Percentiles rank a stretch among this genome's conserved stretches.
Evolutionary conservation across 1,140 invertebrate species (phyloP).

Genomic region (Bilobella aurantiaca): DNA sequence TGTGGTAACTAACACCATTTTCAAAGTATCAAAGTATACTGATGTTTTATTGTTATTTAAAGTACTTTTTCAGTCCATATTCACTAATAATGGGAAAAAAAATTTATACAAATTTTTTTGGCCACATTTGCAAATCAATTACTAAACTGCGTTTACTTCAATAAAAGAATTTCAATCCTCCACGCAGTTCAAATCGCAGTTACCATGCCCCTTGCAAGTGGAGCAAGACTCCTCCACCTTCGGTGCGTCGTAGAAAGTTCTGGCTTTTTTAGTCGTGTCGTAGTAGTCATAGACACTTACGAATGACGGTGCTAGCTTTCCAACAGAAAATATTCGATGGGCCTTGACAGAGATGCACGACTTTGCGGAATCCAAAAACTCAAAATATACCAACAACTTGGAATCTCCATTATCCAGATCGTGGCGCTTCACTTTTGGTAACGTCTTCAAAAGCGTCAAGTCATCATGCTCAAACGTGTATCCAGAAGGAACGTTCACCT

Average conservation of each 20-base stretch:
- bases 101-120: too few relatives aligned
- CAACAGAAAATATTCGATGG: slow-evolving; percentile 68
- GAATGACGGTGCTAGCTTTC: slow-evolving; percentile 67
- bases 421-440: slow-evolving; percentile 60
- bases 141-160: too few relatives aligned
- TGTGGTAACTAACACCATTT: too few relatives aligned
- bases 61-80: too few relatives aligned
- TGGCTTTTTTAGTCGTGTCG: slow-evolving; percentile 57
- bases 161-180: background rate
- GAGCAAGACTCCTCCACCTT: slow-evolving; percentile 38
- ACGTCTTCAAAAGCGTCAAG: slow-evolving; percentile 56
- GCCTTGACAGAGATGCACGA: slow-evolving; percentile 49
- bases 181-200: background rate
- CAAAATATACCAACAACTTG: slow-evolving; percentile 72
- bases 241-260: slow-evolving; percentile 60
- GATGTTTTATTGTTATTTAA: too few relatives aligned
- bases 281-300: slow-evolving; percentile 85
- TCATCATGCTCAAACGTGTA: slow-evolving; percentile 67
- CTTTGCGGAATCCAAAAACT: slow-evolving; percentile 42
- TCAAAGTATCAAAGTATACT: too few relatives aligned
- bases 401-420: slow-evolving; percentile 64
- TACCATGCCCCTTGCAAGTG: background rate
- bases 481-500: slow-evolving; percentile 69
- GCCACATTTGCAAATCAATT: too few relatives aligned
- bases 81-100: too few relatives aligned